Evolutionary conservation across 2,888 invertebrate species (phyloP), one percentile per base, ranked within the genome.

Genomic region (Drosophila niveifrons): DNA sequence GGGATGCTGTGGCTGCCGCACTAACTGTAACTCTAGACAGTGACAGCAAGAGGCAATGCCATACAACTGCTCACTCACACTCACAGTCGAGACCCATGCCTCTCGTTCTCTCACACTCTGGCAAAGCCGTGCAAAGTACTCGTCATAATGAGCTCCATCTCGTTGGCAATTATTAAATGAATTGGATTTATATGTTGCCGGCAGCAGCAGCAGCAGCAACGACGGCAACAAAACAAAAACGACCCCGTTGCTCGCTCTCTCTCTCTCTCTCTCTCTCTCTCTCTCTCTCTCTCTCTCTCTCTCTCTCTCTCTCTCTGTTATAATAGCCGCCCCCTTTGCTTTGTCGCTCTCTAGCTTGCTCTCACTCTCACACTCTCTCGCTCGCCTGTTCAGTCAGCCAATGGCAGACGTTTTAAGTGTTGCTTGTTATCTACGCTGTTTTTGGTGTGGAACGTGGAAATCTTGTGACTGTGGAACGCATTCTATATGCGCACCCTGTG

Each of bases 121-220:
- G 64, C 78, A 86, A 89, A 86, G 89, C 86, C 88, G 86, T 88
- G 89, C 89, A 88, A 86, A 86, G 86, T 87, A 88, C 88, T 85
- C 90, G 67, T 83, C 79, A 84, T 90, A 90, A 90, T 90, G 91
- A 91, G 91, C 90, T 88, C 89, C 90, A 91, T 91, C 91, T 90
- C 85, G 89, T 82, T 91, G 90, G 91, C 91, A 91, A 91, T 91
- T 91, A 91, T 91, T 90, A 91, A 91, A 91, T 91, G 91, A 91
- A 90, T 90, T 90, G 90, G 89, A 90, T 90, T 90, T 90, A 89
- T 91, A 79, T 82, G 81, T 66, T 75, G 78, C 75, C 70, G 52
- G 63, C 75, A 69, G 68, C 65, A 52, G 69, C 77, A 56, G 31
- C 74, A 65, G 66, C 57, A 73, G 44, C 76, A 56, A n/a, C 51